Evolutionary conservation across 1,140 invertebrate genomes (phyloP).

Genomic region (Platyura marginata): DNA sequence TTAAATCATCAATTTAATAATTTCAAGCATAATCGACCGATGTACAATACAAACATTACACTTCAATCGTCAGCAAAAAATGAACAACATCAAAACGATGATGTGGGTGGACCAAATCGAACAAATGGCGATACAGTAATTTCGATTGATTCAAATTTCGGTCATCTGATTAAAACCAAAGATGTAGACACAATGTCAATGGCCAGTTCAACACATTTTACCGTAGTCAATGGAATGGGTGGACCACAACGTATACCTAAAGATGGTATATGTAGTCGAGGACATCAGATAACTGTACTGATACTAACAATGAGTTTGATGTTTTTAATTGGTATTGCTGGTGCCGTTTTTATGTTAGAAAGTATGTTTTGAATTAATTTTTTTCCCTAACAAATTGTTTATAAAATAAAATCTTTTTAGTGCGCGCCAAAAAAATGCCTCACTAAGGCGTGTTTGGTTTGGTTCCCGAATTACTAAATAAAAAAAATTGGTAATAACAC

Average conservation of each 20-base stretch:
- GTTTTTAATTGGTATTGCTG: constrained; percentile 54
- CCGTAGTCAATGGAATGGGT: constrained; percentile 58
- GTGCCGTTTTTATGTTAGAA: constrained; percentile 49
- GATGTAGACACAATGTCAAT: constrained; percentile 46
- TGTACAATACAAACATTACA: neutral
- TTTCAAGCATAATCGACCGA: neutral
- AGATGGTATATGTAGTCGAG: constrained; percentile 38
- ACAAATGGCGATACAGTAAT: constrained; percentile 15
- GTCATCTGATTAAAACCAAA: constrained; percentile 22
- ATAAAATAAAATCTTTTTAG: no score
- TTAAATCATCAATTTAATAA: neutral
- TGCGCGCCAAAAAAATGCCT: neutral
- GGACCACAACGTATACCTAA: constrained; percentile 29
- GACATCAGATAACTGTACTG: constrained; percentile 56
- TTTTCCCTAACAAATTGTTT: no score
- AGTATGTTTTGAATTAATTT: constrained; percentile 20
- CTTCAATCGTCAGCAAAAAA: neutral
- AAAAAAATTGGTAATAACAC: no score
- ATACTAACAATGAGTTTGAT: constrained; percentile 59
- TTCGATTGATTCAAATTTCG: constrained; percentile 18
- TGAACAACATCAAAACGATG: constrained; percentile 1
- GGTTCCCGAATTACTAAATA: no score
- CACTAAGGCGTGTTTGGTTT: no score
- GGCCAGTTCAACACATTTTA: constrained; percentile 69
- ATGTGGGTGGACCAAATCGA: neutral